These are phyloP conservation scores for Brachyistius frenatus DNA, from an alignment of 2,113 vertebrate species.

Conservation along the genomic window DNA sequence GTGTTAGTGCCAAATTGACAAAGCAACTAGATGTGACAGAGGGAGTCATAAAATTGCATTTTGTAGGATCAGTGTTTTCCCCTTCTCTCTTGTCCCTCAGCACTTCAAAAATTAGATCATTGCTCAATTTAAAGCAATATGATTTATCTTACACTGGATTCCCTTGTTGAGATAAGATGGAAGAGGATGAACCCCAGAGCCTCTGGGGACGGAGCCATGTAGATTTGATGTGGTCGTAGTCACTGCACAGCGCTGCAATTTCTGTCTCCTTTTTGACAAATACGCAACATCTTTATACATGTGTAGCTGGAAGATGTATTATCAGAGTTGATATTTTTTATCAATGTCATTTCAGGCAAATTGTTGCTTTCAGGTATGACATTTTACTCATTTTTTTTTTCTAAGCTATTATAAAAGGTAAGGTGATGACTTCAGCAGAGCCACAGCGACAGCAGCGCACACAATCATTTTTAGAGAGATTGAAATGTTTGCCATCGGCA, in stretches of 20 bases:
- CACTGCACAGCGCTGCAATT: conserved; percentile 34
- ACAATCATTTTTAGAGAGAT: conserved; percentile 37
- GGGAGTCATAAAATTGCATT: conserved; percentile 81
- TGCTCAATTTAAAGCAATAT: conserved; percentile 74
- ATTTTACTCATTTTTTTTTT: not conserved
- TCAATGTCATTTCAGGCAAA: conserved; percentile 44
- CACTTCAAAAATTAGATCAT: conserved; percentile 76
- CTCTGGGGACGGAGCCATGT: conserved; percentile 46
- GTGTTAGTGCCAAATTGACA: conserved; percentile 79
- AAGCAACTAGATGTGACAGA: conserved; percentile 83
- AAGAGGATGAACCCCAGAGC: conserved; percentile 49
- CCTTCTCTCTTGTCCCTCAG: conserved; percentile 69
- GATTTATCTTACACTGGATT: conserved; percentile 69
- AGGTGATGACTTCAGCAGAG: conserved; percentile 27
- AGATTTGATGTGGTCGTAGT: conserved; percentile 39
- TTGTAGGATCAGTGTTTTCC: conserved; percentile 74
- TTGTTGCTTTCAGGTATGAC: conserved; percentile 40
- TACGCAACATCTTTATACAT: conserved; percentile 47
- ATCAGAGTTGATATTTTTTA: conserved; percentile 49
- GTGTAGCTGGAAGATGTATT: conserved; percentile 26
- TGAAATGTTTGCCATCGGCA: conserved; percentile 58
- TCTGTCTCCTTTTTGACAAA: conserved; percentile 49
- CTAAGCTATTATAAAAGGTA: not conserved
- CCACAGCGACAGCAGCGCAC: conserved; percentile 9
- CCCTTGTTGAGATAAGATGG: conserved; percentile 64